Conservation (phyloP, 2,113 vertebrate species). For the Mobula birostris region DNA sequence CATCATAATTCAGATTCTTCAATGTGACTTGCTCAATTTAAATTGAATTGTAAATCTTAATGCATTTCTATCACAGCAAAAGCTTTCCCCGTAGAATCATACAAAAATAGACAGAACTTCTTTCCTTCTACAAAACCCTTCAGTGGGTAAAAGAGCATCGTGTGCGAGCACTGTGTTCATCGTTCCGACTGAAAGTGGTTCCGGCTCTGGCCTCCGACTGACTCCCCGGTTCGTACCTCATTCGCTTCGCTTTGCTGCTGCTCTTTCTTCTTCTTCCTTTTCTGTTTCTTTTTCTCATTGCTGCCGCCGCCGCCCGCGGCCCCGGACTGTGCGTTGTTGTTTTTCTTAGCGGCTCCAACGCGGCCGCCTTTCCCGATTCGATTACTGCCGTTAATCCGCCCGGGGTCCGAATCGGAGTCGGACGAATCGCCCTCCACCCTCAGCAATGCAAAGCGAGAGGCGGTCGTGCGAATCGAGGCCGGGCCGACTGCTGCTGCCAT, state of each 20-base stretch:
- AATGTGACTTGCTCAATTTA: background rate
- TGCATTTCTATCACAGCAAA: background rate
- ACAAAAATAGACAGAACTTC: background rate
- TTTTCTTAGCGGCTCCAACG: background rate
- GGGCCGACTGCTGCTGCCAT: constrained; percentile 76
- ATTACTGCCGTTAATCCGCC: constrained; percentile 60
- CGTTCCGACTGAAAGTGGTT: background rate
- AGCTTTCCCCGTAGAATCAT: background rate
- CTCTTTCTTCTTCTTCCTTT: constrained; percentile 75
- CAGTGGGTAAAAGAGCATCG: background rate
- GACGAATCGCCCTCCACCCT: constrained; percentile 77
- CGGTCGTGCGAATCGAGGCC: constrained; percentile 74
- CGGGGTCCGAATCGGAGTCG: constrained; percentile 75
- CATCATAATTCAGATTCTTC: background rate
- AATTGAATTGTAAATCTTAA: background rate
- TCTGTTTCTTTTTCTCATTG: constrained; percentile 79
- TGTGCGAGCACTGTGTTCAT: background rate
- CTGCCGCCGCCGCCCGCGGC: constrained; percentile 18
- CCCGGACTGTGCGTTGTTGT: constrained; percentile 46
- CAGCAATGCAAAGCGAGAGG: constrained; percentile 83
- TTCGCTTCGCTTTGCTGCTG: constrained; percentile 84
- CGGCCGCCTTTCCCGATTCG: background rate
- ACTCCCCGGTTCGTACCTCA: constrained; percentile 57
- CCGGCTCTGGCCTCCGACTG: background rate
- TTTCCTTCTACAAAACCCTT: background rate